phyloP scores from a whole-genome alignment of 1,140 invertebrate species.

The Oncopeltus fasciatus region DNA sequence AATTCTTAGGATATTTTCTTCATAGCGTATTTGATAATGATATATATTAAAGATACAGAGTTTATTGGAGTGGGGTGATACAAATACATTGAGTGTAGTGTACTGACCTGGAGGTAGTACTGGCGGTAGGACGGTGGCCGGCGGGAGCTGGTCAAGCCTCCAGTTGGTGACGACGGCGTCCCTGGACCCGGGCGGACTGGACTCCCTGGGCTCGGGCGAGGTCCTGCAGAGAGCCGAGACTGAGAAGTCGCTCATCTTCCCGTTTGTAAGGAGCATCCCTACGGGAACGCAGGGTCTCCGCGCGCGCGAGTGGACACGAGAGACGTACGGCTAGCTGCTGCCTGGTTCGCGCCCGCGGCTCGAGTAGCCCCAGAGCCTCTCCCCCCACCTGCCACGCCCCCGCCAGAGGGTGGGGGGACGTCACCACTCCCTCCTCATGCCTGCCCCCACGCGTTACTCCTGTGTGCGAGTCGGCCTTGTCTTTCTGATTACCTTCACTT shows the following conservation, averaged over 20 bases:
- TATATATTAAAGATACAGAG: too few relatives aligned
- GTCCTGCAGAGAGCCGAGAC: conserved; percentile 3
- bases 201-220: neutral
- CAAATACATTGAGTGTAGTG: too few relatives aligned
- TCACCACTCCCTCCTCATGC: neutral
- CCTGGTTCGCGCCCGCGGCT: neutral
- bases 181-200: neutral
- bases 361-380: neutral
- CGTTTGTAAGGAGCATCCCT: neutral
- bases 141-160: neutral
- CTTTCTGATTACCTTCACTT: too few relatives aligned
- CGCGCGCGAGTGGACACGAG: neutral
- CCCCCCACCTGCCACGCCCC: neutral
- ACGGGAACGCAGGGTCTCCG: neutral
- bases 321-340: neutral
- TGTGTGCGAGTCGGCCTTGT: too few relatives aligned
- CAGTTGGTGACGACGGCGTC: conserved; percentile 9
- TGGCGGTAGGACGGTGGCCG: neutral
- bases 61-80: too few relatives aligned
- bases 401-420: neutral
- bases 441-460: too few relatives aligned
- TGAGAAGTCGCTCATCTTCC: conserved; percentile 7
- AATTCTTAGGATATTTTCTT: too few relatives aligned
- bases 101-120: neutral
- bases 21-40: too few relatives aligned